These are phyloP conservation scores for Ylistrum balloti DNA, from an alignment of 1,140 invertebrate species.

Conservation along the genomic window DNA sequence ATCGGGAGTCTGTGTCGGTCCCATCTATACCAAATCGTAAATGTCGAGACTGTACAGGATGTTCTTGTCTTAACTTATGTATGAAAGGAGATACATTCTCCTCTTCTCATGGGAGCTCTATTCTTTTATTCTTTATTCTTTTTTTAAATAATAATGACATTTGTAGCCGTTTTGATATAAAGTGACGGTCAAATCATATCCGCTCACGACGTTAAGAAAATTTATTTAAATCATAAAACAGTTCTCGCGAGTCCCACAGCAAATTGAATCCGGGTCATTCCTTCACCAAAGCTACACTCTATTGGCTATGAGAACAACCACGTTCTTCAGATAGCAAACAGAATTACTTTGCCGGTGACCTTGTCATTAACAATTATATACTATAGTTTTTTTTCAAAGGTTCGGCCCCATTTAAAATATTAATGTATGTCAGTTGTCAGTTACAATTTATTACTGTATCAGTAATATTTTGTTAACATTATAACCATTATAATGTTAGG, in stretches of 20 bases:
- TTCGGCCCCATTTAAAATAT: too few relatives aligned
- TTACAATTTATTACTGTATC: too few relatives aligned
- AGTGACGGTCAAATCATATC: not conserved
- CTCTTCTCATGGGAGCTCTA: not conserved
- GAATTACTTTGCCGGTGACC: too few relatives aligned
- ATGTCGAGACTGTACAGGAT: not conserved
- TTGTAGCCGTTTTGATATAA: slow-evolving; percentile 34
- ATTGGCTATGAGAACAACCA: not conserved
- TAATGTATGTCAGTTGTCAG: too few relatives aligned
- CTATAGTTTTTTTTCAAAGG: too few relatives aligned
- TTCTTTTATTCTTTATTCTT: not conserved
- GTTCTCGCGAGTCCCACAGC: not conserved
- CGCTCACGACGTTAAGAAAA: not conserved
- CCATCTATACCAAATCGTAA: not conserved
- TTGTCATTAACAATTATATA: too few relatives aligned
- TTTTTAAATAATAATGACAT: not conserved
- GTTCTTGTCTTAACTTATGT: not conserved
- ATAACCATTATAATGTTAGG: too few relatives aligned
- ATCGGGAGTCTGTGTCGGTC: too few relatives aligned
- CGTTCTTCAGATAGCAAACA: not conserved
- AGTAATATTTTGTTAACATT: too few relatives aligned
- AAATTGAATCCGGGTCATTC: slow-evolving; percentile 15
- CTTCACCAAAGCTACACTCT: not conserved
- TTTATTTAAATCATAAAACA: slow-evolving; percentile 1
- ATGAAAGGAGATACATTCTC: not conserved